These are phyloP conservation scores for Philopotamus ludificatus DNA, from an alignment of 1,140 invertebrate genomes.

Conservation along the genomic window DNA sequence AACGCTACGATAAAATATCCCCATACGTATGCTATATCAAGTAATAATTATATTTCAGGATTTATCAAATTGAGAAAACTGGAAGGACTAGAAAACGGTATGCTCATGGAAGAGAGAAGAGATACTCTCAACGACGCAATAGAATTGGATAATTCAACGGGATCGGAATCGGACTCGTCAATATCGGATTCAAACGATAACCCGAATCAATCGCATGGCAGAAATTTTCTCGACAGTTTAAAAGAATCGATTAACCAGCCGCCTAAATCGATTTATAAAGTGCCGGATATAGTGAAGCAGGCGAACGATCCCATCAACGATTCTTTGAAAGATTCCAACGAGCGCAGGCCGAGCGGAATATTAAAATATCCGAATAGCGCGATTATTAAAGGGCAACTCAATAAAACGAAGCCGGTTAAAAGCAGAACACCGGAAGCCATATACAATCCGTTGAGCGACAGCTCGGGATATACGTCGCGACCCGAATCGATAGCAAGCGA, in stretches of 20 bases:
- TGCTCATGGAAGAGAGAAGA: conserved; percentile 45
- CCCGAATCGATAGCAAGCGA: conserved; percentile 57
- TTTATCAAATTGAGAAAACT: conserved; percentile 57
- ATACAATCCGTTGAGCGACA: conserved; percentile 50
- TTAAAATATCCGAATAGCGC: conserved; percentile 41
- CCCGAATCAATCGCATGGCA: conserved; percentile 26
- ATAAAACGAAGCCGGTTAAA: conserved; percentile 6
- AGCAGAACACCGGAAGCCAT: conserved; percentile 11
- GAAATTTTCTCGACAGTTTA: conserved; percentile 33
- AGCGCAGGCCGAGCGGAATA: conserved; percentile 45
- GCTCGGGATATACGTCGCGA: conserved; percentile 59
- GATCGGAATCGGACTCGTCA: conserved; percentile 2
- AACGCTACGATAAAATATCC: conserved; percentile 1
- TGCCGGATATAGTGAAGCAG: neutral
- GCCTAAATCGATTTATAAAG: conserved; percentile 18
- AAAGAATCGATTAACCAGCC: conserved; percentile 28
- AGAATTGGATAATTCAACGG: conserved; percentile 6
- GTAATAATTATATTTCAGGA: conserved; percentile 47
- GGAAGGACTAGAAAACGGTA: conserved; percentile 52
- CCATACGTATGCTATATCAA: neutral
- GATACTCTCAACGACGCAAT: too few species aligned
- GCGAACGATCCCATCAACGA: neutral
- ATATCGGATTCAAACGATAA: conserved; percentile 16
- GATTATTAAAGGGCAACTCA: conserved; percentile 24
- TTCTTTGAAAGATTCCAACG: conserved; percentile 10